Evolutionary conservation across 2,113 vertebrate species (phyloP).

Genomic region (Sinocyclocheilus grahami): DNA sequence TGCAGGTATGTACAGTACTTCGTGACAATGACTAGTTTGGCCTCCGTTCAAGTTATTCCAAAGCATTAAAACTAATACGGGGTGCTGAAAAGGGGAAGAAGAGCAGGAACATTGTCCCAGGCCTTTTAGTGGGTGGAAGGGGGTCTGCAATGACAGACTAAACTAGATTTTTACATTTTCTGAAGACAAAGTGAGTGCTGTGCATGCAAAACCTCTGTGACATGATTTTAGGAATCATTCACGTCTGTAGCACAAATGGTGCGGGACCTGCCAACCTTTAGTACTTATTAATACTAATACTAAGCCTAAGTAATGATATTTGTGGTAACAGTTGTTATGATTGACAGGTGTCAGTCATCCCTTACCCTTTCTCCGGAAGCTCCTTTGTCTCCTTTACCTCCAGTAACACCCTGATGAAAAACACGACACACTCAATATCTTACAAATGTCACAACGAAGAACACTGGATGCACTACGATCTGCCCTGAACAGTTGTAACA

Average conservation of each 20-base stretch:
- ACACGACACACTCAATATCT: slow-evolving; percentile 5
- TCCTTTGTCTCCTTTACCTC: slow-evolving; percentile 86
- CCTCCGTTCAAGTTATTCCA: neutral
- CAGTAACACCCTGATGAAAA: slow-evolving; percentile 81
- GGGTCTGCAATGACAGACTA: slow-evolving; percentile 3
- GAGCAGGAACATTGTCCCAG: neutral
- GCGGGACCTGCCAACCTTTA: neutral
- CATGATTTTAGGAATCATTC: neutral
- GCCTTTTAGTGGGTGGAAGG: neutral
- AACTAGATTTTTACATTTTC: neutral
- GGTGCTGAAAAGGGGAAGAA: neutral
- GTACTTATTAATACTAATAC: no score
- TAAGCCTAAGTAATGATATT: neutral
- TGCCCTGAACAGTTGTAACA: neutral
- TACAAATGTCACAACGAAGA: neutral
- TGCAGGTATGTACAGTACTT: slow-evolving; percentile 13
- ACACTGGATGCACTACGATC: no score
- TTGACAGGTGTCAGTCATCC: slow-evolving; percentile 4
- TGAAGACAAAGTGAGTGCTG: neutral
- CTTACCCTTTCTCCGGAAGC: slow-evolving; percentile 80
- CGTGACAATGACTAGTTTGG: neutral
- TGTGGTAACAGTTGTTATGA: neutral
- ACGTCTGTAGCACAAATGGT: neutral
- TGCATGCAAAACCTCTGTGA: neutral
- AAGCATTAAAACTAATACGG: neutral